Evolutionary conservation across 2,888 invertebrate genomes (phyloP), one percentile per base, ranked within the genome.

Genomic region (Cephus rjabovi): DNA sequence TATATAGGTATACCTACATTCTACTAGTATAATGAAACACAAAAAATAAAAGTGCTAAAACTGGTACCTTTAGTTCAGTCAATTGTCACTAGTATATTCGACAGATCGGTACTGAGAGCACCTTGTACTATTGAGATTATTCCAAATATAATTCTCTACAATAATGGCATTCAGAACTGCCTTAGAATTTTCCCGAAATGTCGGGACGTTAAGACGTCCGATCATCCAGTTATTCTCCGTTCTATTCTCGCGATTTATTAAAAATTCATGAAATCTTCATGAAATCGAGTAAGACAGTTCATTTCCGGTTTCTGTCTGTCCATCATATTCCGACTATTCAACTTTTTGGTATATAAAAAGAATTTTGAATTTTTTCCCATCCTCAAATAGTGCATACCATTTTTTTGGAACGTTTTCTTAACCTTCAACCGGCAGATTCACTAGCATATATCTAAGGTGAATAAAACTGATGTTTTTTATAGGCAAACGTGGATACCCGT

Each of bases 181-280:
- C 71, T 33, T 12, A 75, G 34, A 75, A 69, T 73, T 56, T 68
- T 34, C n/a, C 56, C 30, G 70, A 40, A 71, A 37, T 56, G 77
- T 56, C 23, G 2, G 9, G 9, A 56, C 23, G 6, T 15, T 6
- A 56, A 56, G 56, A 23, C 56, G 23, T 9, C 23, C 56, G 56
- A 23, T 56, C 56, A 56, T 56, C 23, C 56, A 9, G 23, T 56
- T 56, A 56, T 56, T 56, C 23, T 1, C 9, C 56, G 56, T 23
- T 56, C 56, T 56, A 56, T 56, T 56, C 23, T 56, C 56, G 9
- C 23, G 56, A 56, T 6, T 2, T 23, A 56, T 56, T 56, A 56
- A 56, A 1, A 56, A 15, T 56, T 56, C 56, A 56, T 23, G 56
- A 56, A 56, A 23, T 23, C 56, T 56, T 56, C 56, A 56, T 23